These are phyloP conservation scores for Zaprionus bogoriensis DNA, from an alignment of 2,888 invertebrate genomes.

Conservation along the genomic window DNA sequence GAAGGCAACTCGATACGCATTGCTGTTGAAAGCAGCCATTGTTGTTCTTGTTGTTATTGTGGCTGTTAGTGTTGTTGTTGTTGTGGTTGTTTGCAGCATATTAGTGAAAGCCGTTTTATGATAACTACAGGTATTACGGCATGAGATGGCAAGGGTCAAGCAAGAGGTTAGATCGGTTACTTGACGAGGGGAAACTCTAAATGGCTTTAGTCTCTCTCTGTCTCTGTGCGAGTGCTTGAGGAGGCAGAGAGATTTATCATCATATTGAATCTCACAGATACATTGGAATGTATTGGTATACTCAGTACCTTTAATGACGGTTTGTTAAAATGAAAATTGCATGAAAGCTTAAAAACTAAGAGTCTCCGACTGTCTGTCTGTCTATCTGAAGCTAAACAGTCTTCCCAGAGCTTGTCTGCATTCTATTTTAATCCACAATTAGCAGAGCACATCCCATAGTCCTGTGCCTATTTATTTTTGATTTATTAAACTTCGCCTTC, in stretches of 20 bases:
- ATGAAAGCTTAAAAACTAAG: no score
- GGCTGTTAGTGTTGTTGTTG: conserved; percentile 27
- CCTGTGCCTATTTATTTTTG: not conserved
- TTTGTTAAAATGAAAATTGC: no score
- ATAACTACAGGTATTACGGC: conserved; percentile 52
- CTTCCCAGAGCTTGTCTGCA: no score
- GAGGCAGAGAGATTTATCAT: no score
- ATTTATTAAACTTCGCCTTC: not conserved
- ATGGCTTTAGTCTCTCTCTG: not conserved
- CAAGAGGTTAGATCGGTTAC: conserved; percentile 34
- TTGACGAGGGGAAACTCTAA: not conserved
- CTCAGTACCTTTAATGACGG: no score
- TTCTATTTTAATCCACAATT: no score
- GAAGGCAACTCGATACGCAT: conserved; percentile 73
- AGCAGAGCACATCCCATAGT: no score
- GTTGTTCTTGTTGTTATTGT: conserved; percentile 19
- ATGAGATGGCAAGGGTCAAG: conserved; percentile 64
- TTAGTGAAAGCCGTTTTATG: conserved; percentile 64
- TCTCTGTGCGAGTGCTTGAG: not conserved
- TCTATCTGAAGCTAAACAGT: no score
- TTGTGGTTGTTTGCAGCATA: conserved; percentile 39
- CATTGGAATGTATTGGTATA: no score
- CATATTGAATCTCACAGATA: no score
- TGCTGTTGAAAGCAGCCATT: conserved; percentile 24
- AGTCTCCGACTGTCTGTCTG: no score